Conservation (phyloP, 2,888 invertebrate species). For the Cyaniris semiargus region DNA sequence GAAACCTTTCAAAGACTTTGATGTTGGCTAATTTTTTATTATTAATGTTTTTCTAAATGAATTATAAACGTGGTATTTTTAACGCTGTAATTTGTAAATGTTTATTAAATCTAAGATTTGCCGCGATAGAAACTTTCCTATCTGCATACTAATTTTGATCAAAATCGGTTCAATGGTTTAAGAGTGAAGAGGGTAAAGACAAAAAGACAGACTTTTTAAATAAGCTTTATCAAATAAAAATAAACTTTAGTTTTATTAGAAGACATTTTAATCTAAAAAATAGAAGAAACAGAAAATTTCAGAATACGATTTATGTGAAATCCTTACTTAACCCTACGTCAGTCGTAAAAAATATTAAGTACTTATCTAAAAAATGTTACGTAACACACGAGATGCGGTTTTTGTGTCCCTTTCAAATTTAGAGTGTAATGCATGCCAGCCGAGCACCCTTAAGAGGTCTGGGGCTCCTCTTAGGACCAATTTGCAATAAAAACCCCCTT, state of each 20-base stretch:
- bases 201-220: no score
- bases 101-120: no score
- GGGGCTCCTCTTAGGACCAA: slow-evolving; percentile 37
- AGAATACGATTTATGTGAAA: background rate
- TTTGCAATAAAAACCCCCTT: slow-evolving; percentile 35
- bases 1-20: slow-evolving; percentile 4
- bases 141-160: no score
- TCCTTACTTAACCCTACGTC: background rate
- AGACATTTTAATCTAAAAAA: background rate
- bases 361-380: slow-evolving; percentile 22
- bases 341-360: background rate
- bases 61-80: background rate
- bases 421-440: slow-evolving; percentile 39
- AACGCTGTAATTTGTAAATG: no score
- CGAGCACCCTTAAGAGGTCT: slow-evolving; percentile 39
- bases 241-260: no score
- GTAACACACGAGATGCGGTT: slow-evolving; percentile 21
- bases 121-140: no score
- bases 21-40: background rate
- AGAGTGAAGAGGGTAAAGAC: no score
- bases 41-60: background rate
- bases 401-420: slow-evolving; percentile 38
- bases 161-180: no score
- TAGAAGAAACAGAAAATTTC: background rate
- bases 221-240: no score